phyloP scores from a whole-genome alignment of 2,113 vertebrate genomes.

The Spilogale gracilis region DNA sequence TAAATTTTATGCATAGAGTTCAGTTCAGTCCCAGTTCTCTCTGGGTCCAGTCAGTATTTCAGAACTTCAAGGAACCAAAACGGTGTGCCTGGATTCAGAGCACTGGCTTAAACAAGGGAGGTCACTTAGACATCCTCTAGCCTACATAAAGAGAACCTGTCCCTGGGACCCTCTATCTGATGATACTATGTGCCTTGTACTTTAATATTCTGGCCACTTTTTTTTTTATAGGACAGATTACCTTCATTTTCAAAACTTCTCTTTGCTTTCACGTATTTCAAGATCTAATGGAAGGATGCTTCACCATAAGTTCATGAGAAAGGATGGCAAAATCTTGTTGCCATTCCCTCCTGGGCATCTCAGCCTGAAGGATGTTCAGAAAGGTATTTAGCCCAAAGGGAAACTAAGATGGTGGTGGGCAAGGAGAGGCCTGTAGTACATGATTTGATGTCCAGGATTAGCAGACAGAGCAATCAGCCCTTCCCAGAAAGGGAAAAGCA shows the following conservation, averaged over 20 bases:
- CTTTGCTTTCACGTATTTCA: slow-evolving; percentile 26
- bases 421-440: background rate
- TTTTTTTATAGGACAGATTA: background rate
- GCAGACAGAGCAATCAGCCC: background rate
- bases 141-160: background rate
- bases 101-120: background rate
- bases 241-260: slow-evolving; percentile 1
- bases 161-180: background rate
- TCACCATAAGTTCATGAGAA: background rate
- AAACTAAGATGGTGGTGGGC: background rate
- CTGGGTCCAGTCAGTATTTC: background rate
- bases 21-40: background rate
- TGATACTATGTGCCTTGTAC: background rate
- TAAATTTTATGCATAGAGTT: background rate
- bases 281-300: background rate
- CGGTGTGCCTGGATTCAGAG: background rate
- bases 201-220: background rate
- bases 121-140: background rate
- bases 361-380: background rate
- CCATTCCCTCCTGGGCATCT: background rate
- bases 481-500: background rate
- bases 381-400: background rate
- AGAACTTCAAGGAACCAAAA: background rate
- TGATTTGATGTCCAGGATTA: background rate
- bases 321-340: background rate